phyloP scores from a whole-genome alignment of 2,113 vertebrate genomes.

The Trochalopteron elliotii region DNA sequence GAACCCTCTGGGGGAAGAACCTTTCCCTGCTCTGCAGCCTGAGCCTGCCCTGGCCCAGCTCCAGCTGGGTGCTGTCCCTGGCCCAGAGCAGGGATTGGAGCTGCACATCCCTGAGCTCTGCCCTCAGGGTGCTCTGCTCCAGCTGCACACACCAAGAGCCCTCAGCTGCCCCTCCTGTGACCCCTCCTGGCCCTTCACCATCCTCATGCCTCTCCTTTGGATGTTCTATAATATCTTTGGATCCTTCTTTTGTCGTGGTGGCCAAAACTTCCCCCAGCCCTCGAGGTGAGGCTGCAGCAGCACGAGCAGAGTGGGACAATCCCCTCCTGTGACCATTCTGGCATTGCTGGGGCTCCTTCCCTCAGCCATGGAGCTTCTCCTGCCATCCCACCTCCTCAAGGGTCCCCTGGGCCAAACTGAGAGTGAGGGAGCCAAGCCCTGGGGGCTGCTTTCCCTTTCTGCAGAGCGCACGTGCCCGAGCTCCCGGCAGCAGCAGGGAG shows the following conservation, averaged over 20 bases:
- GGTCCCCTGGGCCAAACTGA: neutral
- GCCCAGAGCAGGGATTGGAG: neutral
- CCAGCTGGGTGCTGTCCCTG: neutral
- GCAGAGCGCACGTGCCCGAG: neutral
- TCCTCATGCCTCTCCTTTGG: neutral
- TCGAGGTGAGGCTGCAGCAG: fast-evolving
- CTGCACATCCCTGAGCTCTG: neutral
- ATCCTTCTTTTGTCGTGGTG: neutral
- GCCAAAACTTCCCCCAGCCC: neutral
- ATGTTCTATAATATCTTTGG: neutral
- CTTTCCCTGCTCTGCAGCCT: neutral
- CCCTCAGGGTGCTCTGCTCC: neutral
- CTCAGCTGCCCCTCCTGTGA: neutral
- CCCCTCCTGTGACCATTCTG: neutral
- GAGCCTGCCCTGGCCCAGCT: neutral
- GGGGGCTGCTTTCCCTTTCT: neutral
- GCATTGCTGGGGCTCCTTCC: neutral
- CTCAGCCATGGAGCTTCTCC: neutral
- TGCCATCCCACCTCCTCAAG: neutral
- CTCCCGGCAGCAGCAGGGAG: neutral
- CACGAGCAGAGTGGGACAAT: neutral
- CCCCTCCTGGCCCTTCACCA: neutral
- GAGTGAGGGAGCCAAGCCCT: neutral
- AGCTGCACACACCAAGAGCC: neutral
- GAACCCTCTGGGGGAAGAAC: neutral